Conservation (phyloP, 2,888 invertebrate genomes). For the Torymus aiolomorphi region DNA sequence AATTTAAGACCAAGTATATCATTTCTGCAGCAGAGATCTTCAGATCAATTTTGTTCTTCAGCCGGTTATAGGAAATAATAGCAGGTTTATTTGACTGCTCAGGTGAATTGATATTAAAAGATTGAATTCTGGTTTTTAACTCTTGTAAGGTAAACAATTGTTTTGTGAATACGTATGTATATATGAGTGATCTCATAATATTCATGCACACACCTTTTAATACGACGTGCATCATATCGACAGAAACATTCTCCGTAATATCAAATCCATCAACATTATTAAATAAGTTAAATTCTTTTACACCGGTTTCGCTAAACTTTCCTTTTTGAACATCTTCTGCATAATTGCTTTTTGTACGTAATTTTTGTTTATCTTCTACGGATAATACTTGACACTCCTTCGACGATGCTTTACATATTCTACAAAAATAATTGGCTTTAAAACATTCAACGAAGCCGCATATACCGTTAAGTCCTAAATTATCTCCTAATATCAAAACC, state of each 20-base stretch:
- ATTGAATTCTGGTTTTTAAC: slow-evolving; percentile 9
- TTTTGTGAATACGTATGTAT: slow-evolving; percentile 38
- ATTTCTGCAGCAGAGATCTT: no score
- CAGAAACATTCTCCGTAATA: slow-evolving; percentile 27
- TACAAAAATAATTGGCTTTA: no score
- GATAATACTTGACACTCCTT: slow-evolving; percentile 8
- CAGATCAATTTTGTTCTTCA: no score
- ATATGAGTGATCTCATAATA: slow-evolving; percentile 28
- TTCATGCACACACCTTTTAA: slow-evolving; percentile 43
- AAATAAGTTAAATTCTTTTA: slow-evolving; percentile 39
- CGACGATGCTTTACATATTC: not conserved
- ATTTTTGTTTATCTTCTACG: slow-evolving; percentile 23
- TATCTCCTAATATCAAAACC: no score
- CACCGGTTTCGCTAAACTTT: slow-evolving; percentile 16
- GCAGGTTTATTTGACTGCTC: no score
- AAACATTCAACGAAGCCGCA: no score
- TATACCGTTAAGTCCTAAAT: no score
- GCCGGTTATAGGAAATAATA: no score
- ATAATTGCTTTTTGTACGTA: slow-evolving; percentile 33
- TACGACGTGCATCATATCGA: slow-evolving; percentile 52
- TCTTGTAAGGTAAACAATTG: slow-evolving; percentile 37
- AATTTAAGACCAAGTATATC: no score
- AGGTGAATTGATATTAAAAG: no score
- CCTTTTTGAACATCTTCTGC: slow-evolving; percentile 15
- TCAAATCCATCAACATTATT: slow-evolving; percentile 42